These are phyloP conservation scores for Xyrichtys novacula DNA, from an alignment of 2,797 vertebrate species.

Conservation along the genomic window DNA sequence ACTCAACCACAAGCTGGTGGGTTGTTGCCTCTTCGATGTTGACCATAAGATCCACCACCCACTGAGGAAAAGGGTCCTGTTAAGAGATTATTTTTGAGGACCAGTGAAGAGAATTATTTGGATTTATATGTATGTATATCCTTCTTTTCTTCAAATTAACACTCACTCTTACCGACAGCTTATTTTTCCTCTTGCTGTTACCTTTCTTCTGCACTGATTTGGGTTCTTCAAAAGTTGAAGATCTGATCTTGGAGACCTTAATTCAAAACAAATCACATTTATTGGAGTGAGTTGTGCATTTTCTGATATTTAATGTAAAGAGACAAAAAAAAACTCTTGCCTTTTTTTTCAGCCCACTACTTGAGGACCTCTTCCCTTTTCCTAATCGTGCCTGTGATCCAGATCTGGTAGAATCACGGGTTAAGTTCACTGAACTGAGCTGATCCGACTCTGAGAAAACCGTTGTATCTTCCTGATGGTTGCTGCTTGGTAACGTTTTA, in stretches of 20 bases:
- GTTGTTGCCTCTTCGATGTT: constrained; percentile 87
- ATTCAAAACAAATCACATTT: neutral
- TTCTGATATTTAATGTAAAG: neutral
- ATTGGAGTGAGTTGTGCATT: neutral
- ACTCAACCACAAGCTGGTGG: constrained; percentile 83
- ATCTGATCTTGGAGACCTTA: constrained; percentile 11
- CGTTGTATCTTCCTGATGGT: neutral
- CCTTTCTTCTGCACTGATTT: constrained; percentile 11
- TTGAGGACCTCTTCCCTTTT: neutral
- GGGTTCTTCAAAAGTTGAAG: neutral
- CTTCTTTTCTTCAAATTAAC: neutral
- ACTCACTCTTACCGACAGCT: neutral
- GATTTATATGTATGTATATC: neutral
- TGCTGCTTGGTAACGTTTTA: neutral
- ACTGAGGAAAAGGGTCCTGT: constrained; percentile 66
- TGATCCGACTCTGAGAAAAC: neutral
- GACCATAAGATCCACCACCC: constrained; percentile 84
- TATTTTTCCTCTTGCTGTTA: neutral
- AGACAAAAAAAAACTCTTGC: constrained; percentile 24
- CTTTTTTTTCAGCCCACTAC: neutral
- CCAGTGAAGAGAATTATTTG: neutral
- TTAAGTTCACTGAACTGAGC: neutral
- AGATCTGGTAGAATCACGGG: neutral
- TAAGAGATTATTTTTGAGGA: constrained; percentile 8
- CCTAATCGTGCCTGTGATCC: neutral